Evolutionary conservation across 30 jellyfish, hydroid and myxozoan genomes (phyloP).

Genomic region (Cassiopea andromeda): DNA sequence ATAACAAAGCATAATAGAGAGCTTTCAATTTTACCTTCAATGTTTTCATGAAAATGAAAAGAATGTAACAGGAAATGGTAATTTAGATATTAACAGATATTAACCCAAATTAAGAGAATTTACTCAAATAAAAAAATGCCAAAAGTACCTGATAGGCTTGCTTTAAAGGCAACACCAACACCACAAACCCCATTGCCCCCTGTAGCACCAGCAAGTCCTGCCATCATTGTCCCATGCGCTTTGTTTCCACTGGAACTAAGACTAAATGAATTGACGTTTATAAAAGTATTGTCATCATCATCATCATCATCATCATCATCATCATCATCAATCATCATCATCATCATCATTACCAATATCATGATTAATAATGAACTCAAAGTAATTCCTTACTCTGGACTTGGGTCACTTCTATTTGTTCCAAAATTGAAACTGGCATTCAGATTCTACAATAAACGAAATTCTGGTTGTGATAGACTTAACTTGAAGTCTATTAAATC

Average conservation of each 20-base stretch:
- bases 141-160: slow-evolving; percentile 7
- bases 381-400: not conserved
- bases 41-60: not conserved
- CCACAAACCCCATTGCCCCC: slow-evolving; percentile 25
- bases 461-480: not conserved
- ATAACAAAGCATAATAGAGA: not conserved
- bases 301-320: not conserved
- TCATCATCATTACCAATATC: not conserved
- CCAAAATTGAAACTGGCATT: slow-evolving; percentile 8
- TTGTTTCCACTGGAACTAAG: not conserved
- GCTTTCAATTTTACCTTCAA: not conserved
- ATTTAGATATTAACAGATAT: no score
- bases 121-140: not conserved
- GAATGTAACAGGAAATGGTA: not conserved
- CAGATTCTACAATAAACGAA: not conserved
- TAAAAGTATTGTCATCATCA: not conserved
- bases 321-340: not conserved
- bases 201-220: slow-evolving; percentile 41
- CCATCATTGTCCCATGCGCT: slow-evolving; percentile 50
- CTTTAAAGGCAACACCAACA: slow-evolving; percentile 44
- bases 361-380: not conserved
- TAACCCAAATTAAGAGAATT: no score
- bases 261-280: not conserved
- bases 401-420: slow-evolving; percentile 3
- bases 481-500: no score